Percentiles rank a stretch among this genome's conserved stretches.
Conservation (phyloP, 1,140 invertebrate genomes). For the Megathymus violae region DNA sequence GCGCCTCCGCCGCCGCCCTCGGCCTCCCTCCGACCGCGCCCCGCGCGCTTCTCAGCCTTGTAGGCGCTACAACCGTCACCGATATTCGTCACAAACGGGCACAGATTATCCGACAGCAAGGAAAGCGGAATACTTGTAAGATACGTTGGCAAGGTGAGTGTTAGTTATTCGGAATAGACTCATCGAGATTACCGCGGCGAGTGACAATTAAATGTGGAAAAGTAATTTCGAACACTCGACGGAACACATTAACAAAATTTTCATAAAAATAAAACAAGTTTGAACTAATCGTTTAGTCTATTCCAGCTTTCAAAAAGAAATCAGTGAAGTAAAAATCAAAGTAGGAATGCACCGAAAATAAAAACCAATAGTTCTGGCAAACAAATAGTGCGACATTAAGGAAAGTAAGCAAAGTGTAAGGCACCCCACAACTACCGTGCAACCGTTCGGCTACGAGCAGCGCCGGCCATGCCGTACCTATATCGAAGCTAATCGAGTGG, state of each 20-base stretch:
- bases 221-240: background rate
- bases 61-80: too few relatives aligned
- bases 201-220: background rate
- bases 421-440: conserved; percentile 22
- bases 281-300: too few relatives aligned
- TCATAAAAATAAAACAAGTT: too few relatives aligned
- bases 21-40: too few relatives aligned
- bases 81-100: background rate
- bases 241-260: too few relatives aligned
- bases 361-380: background rate
- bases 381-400: background rate
- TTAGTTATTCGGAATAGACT: conserved; percentile 11
- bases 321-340: conserved; percentile 2
- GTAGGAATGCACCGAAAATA: conserved; percentile 7
- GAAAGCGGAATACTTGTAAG: too few relatives aligned
- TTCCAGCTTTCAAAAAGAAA: background rate
- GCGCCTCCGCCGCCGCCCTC: too few relatives aligned
- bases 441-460: background rate
- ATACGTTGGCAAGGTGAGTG: background rate
- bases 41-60: too few relatives aligned
- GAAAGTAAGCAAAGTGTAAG: conserved; percentile 8
- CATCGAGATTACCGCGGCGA: background rate
- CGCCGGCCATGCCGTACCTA: too few relatives aligned
- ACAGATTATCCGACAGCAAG: conserved; percentile 1
- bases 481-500: too few relatives aligned